Conservation (phyloP, 2,113 vertebrate species). For the Pogona vitticeps region DNA sequence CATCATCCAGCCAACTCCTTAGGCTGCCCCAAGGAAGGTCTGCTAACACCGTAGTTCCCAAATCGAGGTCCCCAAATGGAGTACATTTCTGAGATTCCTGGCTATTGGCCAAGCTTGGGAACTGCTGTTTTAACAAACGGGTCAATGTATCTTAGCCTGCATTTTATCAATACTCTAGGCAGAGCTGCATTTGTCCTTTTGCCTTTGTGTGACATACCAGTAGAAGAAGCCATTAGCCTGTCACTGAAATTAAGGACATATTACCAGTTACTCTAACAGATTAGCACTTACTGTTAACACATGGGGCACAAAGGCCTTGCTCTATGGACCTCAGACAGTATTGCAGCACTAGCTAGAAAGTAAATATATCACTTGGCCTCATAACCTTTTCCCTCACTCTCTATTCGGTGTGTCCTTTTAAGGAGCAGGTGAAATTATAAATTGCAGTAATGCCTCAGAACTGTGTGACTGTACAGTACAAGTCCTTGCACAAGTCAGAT, state of each 20-base stretch:
- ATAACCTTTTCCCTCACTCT: not conserved
- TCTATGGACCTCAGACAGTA: not conserved
- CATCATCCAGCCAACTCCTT: too few relatives aligned
- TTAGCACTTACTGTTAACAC: fast-evolving
- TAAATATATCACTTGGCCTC: fast-evolving
- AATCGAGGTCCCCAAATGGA: too few relatives aligned
- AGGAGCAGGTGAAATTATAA: not conserved
- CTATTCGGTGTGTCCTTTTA: not conserved
- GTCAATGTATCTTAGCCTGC: not conserved
- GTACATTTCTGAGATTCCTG: too few relatives aligned
- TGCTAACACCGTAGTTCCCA: too few relatives aligned
- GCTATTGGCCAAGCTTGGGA: not conserved
- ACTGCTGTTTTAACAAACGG: not conserved
- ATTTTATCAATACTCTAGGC: not conserved
- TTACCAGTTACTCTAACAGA: fast-evolving
- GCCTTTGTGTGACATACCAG: not conserved
- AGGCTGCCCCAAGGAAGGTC: too few relatives aligned
- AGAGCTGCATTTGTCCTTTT: not conserved
- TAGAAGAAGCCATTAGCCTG: not conserved
- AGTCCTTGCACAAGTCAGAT: not conserved
- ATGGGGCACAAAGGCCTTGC: not conserved
- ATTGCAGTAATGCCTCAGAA: not conserved
- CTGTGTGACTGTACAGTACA: not conserved
- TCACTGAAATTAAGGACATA: not conserved
- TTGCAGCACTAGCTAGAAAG: conserved; percentile 18